A percentile compares a stretch with the other conserved stretches of the same genome.
These are phyloP conservation scores for Bombus fervidus DNA, from an alignment of 1,140 invertebrate species.

Conservation along the genomic window DNA sequence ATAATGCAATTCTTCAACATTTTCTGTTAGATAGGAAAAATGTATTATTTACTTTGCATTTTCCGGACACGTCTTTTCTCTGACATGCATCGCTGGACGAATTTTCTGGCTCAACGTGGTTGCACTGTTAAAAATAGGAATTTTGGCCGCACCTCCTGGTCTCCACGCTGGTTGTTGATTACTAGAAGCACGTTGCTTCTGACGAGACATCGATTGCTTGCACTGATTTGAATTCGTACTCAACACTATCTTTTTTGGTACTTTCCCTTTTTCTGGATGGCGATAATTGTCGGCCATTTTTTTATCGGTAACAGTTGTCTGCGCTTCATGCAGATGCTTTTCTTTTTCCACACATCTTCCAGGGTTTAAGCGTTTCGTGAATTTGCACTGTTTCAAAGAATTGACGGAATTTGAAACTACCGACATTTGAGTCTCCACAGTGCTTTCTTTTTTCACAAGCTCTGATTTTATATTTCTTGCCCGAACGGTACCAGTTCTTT, in stretches of 20 bases:
- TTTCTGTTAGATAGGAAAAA: not conserved
- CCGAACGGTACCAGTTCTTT: not conserved
- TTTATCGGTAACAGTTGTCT: not conserved
- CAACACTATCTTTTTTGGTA: not conserved
- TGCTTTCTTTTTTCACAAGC: not conserved
- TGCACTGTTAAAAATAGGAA: slow-evolving; percentile 14
- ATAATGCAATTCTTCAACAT: not conserved
- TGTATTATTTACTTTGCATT: not conserved
- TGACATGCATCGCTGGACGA: not conserved
- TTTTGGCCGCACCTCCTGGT: slow-evolving; percentile 49
- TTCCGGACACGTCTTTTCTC: slow-evolving; percentile 6
- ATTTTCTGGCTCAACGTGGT: not conserved
- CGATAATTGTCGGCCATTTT: not conserved
- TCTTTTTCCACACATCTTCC: not conserved
- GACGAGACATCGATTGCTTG: not conserved
- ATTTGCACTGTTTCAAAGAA: not conserved
- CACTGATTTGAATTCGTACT: not conserved
- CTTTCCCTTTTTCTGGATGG: not conserved
- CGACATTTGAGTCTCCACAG: slow-evolving; percentile 3
- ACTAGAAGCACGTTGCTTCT: not conserved
- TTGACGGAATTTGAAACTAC: not conserved
- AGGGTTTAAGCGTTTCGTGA: not conserved
- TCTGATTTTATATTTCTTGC: not conserved
- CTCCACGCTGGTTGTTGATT: slow-evolving; percentile 57
- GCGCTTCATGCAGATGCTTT: not conserved